A percentile compares a stretch with the other conserved stretches of the same genome.
phyloP scores from a whole-genome alignment of 2,888 invertebrate genomes.

The Blastobasis adustella region DNA sequence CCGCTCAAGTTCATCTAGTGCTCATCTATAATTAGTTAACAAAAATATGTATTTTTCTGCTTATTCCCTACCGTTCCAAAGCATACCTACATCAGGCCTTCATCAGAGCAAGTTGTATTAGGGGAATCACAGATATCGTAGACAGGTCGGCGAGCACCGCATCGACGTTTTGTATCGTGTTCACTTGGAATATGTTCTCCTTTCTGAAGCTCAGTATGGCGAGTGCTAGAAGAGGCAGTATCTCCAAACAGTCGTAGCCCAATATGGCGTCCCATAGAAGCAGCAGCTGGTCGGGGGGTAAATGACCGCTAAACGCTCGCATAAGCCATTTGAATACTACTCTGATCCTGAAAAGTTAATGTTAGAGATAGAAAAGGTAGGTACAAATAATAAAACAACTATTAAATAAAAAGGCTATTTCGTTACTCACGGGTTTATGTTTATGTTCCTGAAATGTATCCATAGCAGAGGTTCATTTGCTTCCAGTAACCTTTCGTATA shows the following conservation, averaged over 20 bases:
- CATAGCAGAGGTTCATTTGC: constrained; percentile 93
- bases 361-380: too few relatives aligned
- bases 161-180: constrained; percentile 86
- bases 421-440: constrained; percentile 90
- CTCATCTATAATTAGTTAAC: background rate
- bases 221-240: constrained; percentile 89
- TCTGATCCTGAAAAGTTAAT: constrained; percentile 77
- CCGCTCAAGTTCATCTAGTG: background rate
- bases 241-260: constrained; percentile 93
- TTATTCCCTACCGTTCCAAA: background rate
- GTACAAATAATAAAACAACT: too few relatives aligned
- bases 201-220: constrained; percentile 90
- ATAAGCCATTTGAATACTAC: constrained; percentile 98
- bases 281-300: constrained; percentile 93
- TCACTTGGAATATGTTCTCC: constrained; percentile 85
- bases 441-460: constrained; percentile 91
- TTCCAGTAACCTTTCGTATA: constrained; percentile 92
- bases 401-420: background rate
- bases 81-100: constrained; percentile 40
- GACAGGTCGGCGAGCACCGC: constrained; percentile 91
- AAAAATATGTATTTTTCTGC: background rate
- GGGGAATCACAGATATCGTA: constrained; percentile 88
- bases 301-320: constrained; percentile 95
- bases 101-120: constrained; percentile 86
- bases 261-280: constrained; percentile 93